Evolutionary conservation across 1,140 invertebrate genomes (phyloP).

Genomic region (Capitella teleta): DNA sequence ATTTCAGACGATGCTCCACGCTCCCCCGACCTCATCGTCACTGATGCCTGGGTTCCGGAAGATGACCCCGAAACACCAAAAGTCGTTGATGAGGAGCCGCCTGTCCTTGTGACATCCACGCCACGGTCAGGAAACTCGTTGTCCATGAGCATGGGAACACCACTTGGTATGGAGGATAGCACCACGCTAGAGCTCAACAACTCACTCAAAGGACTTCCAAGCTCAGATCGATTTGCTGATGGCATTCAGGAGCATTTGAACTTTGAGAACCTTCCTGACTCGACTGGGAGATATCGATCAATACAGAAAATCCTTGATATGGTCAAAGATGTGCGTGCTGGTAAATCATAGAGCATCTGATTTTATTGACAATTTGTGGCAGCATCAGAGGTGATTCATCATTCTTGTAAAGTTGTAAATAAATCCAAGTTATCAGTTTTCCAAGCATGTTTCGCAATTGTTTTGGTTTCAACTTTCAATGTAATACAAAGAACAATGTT

Average conservation of each 20-base stretch:
- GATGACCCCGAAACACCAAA: background rate
- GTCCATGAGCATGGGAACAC: background rate
- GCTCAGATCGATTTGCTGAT: background rate
- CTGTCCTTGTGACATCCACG: background rate
- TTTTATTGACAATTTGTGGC: no score
- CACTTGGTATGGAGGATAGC: no score
- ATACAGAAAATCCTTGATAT: background rate
- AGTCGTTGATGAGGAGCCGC: background rate
- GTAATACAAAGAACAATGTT: no score
- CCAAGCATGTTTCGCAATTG: no score
- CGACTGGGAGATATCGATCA: background rate
- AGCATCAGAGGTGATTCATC: no score
- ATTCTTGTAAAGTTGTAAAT: no score
- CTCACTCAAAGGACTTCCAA: background rate
- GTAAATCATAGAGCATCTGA: no score
- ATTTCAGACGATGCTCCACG: no score
- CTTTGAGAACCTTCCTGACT: conserved; percentile 3
- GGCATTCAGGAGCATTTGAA: background rate
- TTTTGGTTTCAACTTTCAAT: no score
- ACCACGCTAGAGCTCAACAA: background rate
- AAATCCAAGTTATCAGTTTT: no score
- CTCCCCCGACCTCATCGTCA: no score
- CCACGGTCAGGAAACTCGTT: background rate
- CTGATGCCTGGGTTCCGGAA: background rate
- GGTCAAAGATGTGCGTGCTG: no score